phyloP scores from a whole-genome alignment of 2,113 vertebrate genomes.

The Eolophus roseicapilla region DNA sequence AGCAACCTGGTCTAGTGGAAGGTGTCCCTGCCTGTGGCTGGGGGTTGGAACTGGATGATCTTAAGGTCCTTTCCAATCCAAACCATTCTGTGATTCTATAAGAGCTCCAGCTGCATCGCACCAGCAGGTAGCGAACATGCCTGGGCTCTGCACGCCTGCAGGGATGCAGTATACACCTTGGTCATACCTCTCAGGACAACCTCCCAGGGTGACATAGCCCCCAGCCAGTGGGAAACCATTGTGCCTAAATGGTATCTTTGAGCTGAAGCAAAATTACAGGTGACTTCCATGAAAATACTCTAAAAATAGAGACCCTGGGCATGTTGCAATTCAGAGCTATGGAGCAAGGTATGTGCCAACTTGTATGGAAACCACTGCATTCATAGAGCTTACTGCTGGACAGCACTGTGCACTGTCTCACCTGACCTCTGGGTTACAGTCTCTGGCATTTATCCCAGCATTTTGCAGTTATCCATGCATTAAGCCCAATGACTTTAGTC shows the following conservation, averaged over 20 bases:
- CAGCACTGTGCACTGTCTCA: not conserved
- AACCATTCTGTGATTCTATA: not conserved
- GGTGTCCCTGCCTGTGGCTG: not conserved
- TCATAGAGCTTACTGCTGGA: not conserved
- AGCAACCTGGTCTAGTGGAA: not conserved
- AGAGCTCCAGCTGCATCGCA: not conserved
- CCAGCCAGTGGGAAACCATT: not conserved
- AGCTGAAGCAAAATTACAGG: not conserved
- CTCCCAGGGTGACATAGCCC: not conserved
- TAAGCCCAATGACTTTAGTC: not conserved
- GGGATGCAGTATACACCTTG: not conserved
- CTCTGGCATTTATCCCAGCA: not conserved
- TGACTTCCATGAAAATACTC: not conserved
- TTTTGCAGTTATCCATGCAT: not conserved
- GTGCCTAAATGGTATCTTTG: not conserved
- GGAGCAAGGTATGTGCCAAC: not conserved
- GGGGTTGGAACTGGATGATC: not conserved
- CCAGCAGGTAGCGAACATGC: rapidly evolving
- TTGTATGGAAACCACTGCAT: rapidly evolving
- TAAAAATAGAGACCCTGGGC: not conserved
- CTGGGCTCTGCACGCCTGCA: not conserved
- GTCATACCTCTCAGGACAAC: not conserved
- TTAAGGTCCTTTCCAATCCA: not conserved
- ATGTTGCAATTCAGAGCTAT: not conserved
- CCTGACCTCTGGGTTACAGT: not conserved